Evolutionary conservation across 2,888 invertebrate species (phyloP), one percentile per base, ranked within the genome.

Genomic region (Luperina nickerlii): DNA sequence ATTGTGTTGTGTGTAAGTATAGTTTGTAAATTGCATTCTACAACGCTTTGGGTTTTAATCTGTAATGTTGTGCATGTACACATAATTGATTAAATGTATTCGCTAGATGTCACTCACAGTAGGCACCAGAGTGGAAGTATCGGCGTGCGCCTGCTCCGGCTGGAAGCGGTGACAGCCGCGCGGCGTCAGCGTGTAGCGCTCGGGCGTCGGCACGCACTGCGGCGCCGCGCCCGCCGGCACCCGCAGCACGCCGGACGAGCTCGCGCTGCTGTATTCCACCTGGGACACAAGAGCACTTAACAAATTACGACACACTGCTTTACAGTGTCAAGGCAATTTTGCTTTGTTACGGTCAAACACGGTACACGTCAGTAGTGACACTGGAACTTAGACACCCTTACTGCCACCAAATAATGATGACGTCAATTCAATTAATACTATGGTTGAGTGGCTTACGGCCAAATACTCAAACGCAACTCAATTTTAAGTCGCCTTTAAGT

Each of bases 81-180:
- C 51, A 18, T 6, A 51, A 51, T 6, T 6, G 6, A 51, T 18
- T 51, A 51, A 18, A 6, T 51, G 18, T 6, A 18, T 51, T 51
- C 24, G 24, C 57, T 24, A 9, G 24, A 24, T 3, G n/a, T 1
- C 2, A 83, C 87, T 87, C 15, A 94, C 95, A 67, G 91, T 83
- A 11, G 90, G 88, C 3, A 81, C 70, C 0, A 78, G 72, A 0
- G 83, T 81, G 38, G 89, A 77, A 32, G 92, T 89, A 83, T 93
- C 91, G 0, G 91, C 93, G 0, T n/a, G 54, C 3, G 89, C 89
- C 3, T 81, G 87, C 0, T 92, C 87, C 0, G 96, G 96, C 72
- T 94, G 96, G 94, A 98, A 99, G 83, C 97, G 97, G 94, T 99
- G 99, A 92, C 99, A 99, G 71, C 99, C 98, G 84, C 97, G 97